Conservation (phyloP, 92 coral and sea anemone species). For the Parazoanthus swiftii region DNA sequence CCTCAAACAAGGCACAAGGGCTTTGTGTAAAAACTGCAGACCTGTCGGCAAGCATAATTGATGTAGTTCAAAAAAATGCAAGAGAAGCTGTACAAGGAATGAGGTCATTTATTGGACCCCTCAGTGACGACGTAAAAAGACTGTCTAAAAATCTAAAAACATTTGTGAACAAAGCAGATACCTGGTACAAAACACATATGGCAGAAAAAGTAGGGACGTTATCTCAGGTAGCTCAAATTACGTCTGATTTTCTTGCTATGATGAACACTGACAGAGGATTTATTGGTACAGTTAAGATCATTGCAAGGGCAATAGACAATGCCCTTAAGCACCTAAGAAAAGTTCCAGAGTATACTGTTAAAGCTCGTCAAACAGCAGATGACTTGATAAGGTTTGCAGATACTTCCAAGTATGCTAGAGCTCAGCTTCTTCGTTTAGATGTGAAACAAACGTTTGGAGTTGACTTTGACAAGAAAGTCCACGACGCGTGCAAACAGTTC, state of each 20-base stretch:
- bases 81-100: conserved; percentile 61
- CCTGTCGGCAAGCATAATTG: conserved; percentile 68
- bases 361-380: conserved; percentile 64
- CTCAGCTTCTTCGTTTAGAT: conserved; percentile 60
- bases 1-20: conserved; percentile 58
- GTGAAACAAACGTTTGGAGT: conserved; percentile 48
- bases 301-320: conserved; percentile 44
- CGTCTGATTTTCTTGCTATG: conserved; percentile 61
- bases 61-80: conserved; percentile 62
- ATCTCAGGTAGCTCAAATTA: conserved; percentile 57
- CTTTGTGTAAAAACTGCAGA: conserved; percentile 60
- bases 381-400: conserved; percentile 65
- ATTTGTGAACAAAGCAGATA: conserved; percentile 54
- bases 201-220: conserved; percentile 59
- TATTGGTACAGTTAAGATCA: conserved; percentile 49
- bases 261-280: conserved; percentile 67
- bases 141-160: conserved; percentile 54
- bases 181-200: conserved; percentile 71
- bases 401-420: conserved; percentile 45
- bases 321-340: conserved; percentile 58
- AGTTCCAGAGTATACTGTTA: conserved; percentile 65
- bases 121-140: conserved; percentile 44
- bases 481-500: conserved; percentile 64
- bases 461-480: conserved; percentile 57
- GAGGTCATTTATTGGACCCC: conserved; percentile 55